Evolutionary conservation across 2,113 vertebrate species (phyloP).

Genomic region (Cygnus atratus): DNA sequence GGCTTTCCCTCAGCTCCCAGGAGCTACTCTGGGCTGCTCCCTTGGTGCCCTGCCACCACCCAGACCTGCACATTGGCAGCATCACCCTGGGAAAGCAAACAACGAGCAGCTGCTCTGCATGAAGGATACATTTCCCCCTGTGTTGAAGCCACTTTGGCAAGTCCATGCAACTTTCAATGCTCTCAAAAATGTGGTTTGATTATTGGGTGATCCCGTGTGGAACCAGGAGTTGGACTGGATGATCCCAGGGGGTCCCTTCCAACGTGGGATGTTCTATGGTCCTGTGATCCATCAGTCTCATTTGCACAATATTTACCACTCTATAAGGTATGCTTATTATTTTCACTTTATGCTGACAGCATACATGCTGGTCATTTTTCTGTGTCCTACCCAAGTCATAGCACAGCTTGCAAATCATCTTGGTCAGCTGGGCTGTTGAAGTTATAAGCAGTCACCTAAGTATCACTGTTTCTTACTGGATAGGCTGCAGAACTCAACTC

Average conservation of each 20-base stretch:
- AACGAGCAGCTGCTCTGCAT: neutral
- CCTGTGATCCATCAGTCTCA: neutral
- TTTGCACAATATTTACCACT: fast-evolving
- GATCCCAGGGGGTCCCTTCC: no score
- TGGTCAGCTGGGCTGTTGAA: neutral
- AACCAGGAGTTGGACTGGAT: no score
- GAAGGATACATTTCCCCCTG: neutral
- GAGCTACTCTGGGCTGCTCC: neutral
- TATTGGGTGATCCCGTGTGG: no score
- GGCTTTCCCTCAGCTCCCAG: neutral
- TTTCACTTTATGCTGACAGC: neutral
- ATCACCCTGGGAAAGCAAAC: neutral
- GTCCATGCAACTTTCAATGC: no score
- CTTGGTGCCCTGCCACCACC: neutral
- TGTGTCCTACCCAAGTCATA: neutral
- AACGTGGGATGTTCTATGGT: no score
- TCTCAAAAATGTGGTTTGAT: no score
- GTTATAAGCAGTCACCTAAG: neutral
- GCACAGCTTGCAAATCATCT: neutral
- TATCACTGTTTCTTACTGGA: neutral
- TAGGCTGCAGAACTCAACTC: neutral
- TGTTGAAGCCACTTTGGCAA: neutral
- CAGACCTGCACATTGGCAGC: neutral
- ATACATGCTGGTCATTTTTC: neutral
- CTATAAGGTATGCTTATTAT: neutral